These are phyloP conservation scores for Tautogolabrus adspersus DNA, from an alignment of 2,113 vertebrate genomes.

Conservation along the genomic window DNA sequence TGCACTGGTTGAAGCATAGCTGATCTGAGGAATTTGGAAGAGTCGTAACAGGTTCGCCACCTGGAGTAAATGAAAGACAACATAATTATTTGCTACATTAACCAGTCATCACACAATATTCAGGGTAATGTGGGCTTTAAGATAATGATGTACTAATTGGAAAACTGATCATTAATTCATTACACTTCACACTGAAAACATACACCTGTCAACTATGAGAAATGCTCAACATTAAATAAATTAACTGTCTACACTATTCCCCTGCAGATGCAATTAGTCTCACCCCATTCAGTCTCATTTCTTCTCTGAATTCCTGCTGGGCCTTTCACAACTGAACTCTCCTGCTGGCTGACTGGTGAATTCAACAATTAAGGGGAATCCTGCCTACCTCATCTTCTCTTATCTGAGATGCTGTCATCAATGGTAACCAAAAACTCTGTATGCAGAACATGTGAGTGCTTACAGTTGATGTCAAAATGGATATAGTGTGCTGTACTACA, in stretches of 20 bases:
- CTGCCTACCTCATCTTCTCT: constrained; percentile 5
- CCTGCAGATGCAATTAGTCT: constrained; percentile 56
- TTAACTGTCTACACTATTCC: constrained; percentile 19
- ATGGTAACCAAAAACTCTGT: not conserved
- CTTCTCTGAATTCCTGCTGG: constrained; percentile 36
- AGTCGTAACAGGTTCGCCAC: constrained; percentile 97
- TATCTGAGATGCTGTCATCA: constrained; percentile 16
- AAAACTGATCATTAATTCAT: constrained; percentile 11
- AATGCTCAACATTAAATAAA: constrained; percentile 43
- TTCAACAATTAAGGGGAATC: constrained; percentile 9
- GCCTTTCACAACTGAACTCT: constrained; percentile 37
- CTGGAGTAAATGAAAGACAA: constrained; percentile 60
- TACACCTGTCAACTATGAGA: constrained; percentile 28
- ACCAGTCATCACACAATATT: not conserved
- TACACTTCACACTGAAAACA: constrained; percentile 28
- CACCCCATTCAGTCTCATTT: constrained; percentile 38
- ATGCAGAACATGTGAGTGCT: not conserved
- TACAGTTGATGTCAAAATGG: not conserved
- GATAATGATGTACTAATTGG: not conserved
- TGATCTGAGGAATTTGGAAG: constrained; percentile 99
- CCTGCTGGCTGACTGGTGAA: constrained; percentile 23
- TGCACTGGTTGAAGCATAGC: constrained; percentile 98
- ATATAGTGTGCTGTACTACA: not conserved
- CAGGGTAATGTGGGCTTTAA: not conserved
- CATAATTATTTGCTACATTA: not conserved